Evolutionary conservation across 1,140 invertebrate species (phyloP).

Genomic region (Bombus balteatus): DNA sequence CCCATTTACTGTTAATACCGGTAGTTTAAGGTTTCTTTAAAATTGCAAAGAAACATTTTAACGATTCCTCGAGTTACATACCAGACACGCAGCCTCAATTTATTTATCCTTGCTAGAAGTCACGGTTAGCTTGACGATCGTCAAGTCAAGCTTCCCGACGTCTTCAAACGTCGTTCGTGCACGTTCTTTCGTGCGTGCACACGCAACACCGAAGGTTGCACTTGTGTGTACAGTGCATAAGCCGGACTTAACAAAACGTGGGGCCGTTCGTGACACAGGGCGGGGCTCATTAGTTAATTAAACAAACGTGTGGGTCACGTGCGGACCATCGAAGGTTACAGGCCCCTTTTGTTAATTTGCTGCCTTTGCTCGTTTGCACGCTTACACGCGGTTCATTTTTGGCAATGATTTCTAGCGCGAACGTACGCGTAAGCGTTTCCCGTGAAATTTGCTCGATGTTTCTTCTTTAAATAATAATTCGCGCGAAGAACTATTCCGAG

Average conservation of each 20-base stretch:
- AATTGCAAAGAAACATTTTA: neutral
- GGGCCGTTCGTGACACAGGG: constrained; percentile 58
- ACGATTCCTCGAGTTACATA: neutral
- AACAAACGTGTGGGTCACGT: constrained; percentile 58
- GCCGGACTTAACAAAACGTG: constrained; percentile 20
- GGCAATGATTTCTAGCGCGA: neutral
- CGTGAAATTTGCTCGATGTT: neutral
- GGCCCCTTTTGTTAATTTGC: neutral
- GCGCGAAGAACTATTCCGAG: no score
- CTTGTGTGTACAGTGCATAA: constrained; percentile 32
- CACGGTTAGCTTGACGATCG: neutral
- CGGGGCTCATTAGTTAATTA: constrained; percentile 75
- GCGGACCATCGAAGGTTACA: constrained; percentile 48
- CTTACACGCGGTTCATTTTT: neutral
- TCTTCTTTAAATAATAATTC: neutral
- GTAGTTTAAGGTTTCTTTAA: neutral
- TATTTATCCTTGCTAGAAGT: neutral
- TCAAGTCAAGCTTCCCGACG: constrained; percentile 33
- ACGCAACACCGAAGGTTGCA: constrained; percentile 53
- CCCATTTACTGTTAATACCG: neutral
- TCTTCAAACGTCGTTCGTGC: constrained; percentile 28
- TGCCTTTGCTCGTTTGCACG: neutral
- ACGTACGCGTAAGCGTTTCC: neutral
- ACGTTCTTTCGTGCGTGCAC: constrained; percentile 20
- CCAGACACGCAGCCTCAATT: neutral